Evolutionary conservation across 2,888 invertebrate genomes (phyloP), one percentile per base, ranked within the genome.

Genomic region (Dione vanillae): DNA sequence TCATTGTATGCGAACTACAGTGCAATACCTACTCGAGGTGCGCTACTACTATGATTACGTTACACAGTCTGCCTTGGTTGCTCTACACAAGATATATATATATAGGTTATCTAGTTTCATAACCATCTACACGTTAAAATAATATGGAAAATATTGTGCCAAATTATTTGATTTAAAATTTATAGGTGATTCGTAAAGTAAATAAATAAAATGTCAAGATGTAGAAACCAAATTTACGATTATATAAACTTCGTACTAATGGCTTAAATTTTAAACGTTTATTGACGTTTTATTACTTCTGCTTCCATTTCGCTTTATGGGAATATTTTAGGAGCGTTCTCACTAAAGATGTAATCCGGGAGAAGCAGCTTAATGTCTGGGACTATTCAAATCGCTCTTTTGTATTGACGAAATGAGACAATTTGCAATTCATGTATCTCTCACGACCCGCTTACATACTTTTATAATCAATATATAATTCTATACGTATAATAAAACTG

Each of bases 301-400:
- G 77, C 77, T 76, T 70, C 79, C 80, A 79, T 83, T 82, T 79
- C 77, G 76, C 82, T 83, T 83, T 83, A 83, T 78, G 81, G 78
- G 74, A 76, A 76, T 78, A 79, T 78, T 82, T 80, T 76, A 77
- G 78, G 75, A 71, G 67, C 74, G 70, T 56, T 71, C 71, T 70
- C 69, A 66, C 73, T 59, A 69, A 71, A 69, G 56, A 67, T 69
- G 62, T 73, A 73, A 74, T 67, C 59, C 69, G 45, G 35, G 66
- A 69, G 71, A 66, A 65, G 72, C 72, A 74, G 75, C 71, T 76
- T 74, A 75, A 76, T 75, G 74, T 71, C 67, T 65, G 72, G 64
- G 67, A 72, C 72, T 74, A 74, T 78, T 73, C 65, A 54, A 58
- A 75, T 72, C 67, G 58, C 58, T 74, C 69, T 75, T 74, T 77